Conservation (phyloP, 2,797 vertebrate genomes). For the Platalea minor region DNA sequence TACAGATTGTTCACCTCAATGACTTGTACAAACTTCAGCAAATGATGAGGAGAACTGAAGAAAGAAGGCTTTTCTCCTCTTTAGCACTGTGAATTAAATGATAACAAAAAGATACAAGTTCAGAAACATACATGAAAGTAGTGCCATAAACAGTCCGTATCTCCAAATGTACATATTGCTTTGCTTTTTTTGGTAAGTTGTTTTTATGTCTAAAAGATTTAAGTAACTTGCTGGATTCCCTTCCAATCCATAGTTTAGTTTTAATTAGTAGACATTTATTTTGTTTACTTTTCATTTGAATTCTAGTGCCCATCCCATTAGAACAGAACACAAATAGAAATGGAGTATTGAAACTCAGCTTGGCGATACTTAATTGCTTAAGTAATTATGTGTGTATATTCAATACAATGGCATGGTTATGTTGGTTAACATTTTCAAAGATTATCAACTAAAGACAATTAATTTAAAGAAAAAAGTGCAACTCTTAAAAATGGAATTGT, state of each 20-base stretch:
- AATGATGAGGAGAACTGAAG: not conserved
- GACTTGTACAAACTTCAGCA: not conserved
- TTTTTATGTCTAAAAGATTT: not conserved
- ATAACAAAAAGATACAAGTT: not conserved
- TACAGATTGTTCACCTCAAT: not conserved
- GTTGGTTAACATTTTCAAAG: not conserved
- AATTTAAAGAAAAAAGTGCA: not conserved
- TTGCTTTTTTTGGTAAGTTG: not conserved
- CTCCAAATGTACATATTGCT: not conserved
- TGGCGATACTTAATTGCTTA: not conserved
- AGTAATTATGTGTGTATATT: not conserved
- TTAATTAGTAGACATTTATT: not conserved
- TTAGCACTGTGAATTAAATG: not conserved
- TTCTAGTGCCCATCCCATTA: not conserved
- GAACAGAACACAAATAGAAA: not conserved
- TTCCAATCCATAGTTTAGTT: not conserved
- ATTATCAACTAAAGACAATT: not conserved
- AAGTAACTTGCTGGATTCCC: not conserved
- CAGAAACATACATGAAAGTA: not conserved
- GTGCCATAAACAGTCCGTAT: not conserved
- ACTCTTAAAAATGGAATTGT: not conserved
- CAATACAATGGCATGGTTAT: not conserved
- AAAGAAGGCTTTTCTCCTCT: not conserved
- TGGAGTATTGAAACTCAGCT: not conserved
- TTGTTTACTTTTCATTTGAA: not conserved